A percentile compares a stretch with the other conserved stretches of the same genome.
These are phyloP conservation scores for Misgurnus mizolepis DNA, from an alignment of 2,113 vertebrate species.

Conservation along the genomic window DNA sequence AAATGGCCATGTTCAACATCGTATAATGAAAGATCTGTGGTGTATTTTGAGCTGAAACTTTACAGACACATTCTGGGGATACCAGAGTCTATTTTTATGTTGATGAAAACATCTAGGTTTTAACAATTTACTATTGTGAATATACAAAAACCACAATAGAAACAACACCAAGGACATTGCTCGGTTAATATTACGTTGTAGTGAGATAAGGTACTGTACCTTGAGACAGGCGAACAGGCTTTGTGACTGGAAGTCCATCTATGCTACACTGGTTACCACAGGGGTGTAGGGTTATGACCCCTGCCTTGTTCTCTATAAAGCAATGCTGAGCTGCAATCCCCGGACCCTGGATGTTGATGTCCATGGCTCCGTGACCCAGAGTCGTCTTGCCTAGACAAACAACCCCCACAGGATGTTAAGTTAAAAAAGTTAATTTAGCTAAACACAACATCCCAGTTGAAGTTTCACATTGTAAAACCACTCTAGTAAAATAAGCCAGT, in stretches of 20 bases:
- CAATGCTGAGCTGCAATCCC: constrained; percentile 87
- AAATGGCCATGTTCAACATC: too few species aligned
- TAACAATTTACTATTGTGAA: neutral
- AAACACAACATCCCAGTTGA: neutral
- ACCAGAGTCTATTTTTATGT: too few species aligned
- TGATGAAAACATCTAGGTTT: too few species aligned
- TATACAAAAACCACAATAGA: neutral
- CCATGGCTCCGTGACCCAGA: constrained; percentile 80
- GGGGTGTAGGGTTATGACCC: constrained; percentile 85
- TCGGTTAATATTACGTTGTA: neutral
- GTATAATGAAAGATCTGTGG: too few species aligned
- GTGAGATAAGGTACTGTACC: constrained; percentile 69
- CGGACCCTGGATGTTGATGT: constrained; percentile 85
- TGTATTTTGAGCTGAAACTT: too few species aligned
- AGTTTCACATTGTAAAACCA: neutral
- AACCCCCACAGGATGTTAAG: constrained; percentile 26
- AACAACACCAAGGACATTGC: neutral
- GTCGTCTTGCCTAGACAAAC: constrained; percentile 80
- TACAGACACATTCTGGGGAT: too few species aligned
- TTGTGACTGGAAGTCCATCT: constrained; percentile 78
- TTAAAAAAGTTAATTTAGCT: neutral
- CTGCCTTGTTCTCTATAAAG: constrained; percentile 85
- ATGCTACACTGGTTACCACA: constrained; percentile 87
- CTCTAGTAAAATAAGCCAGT: neutral
- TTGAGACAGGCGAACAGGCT: constrained; percentile 87